Base-by-base conservation (phyloP, 2,113 vertebrate species). In the Cathartes aura region DNA sequence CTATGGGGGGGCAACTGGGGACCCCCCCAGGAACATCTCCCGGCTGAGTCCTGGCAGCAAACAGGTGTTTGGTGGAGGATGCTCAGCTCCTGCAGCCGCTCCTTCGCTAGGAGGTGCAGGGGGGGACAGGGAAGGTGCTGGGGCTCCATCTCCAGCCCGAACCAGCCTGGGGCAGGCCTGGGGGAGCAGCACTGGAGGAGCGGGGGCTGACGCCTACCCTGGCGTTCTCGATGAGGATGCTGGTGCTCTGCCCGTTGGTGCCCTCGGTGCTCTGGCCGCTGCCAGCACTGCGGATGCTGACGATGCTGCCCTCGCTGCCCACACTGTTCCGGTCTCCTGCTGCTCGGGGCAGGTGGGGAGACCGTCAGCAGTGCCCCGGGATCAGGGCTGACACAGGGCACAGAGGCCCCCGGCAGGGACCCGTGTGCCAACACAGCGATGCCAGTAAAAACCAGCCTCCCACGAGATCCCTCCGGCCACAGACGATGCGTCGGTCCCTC, bases 241-340 rank as follows among this genome's bases (percentile, higher is more conserved):
- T 97, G 93, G 97, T 90, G 93, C 76, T 63, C 5, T 99, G 99
- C 62, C 98, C 98, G 2, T 98, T 98, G 97, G 98, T 97, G 82
- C 99, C 99, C 95, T 99, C 99, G 0, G 98, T 98, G 98, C 99
- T 99, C 97, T 99, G 99, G 59, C 99, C 99, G 1, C 99, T 99
- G 78, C 99, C 99, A 0, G 99, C 99, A 1, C 99, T 99, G 96
- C 99, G 99, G 92, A 99, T 99, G 98, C 99, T 99, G 97, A 99
- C 99, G 24, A 99, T 98, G 11, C 99, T 99, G 97, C 99, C 99
- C 4, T 99, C 98, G 2, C 99, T 99, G 94, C 99, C 99, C 84
- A 99, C 99, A 0, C 99, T 99, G 98, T 98, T 99, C 50, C 99
- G 98, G 98, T 99, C 99, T 89, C 99, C 99, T 98, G 99, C 98